These are phyloP conservation scores for Hormiphora californensis DNA, from an alignment of 37 sponge, comb jelly and placozoan genomes.

Conservation along the genomic window DNA sequence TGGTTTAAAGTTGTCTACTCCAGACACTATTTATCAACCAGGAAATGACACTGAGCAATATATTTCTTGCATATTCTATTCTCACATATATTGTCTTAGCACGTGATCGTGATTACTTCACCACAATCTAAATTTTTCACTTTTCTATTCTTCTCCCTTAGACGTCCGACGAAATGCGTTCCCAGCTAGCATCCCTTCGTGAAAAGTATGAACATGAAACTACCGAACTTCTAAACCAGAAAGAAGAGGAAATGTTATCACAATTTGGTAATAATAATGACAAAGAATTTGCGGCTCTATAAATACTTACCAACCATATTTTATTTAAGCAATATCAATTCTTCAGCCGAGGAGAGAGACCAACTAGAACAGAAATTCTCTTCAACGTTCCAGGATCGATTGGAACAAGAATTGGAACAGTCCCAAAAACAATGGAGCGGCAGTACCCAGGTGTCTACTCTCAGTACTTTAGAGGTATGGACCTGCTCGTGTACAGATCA, in stretches of 20 bases:
- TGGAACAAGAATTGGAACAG: slow-evolving; percentile 8
- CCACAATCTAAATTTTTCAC: no score
- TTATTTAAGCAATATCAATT: no score
- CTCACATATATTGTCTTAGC: no score
- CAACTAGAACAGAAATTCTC: neutral
- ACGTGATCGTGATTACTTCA: no score
- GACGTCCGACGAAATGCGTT: slow-evolving; percentile 44
- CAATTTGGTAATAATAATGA: neutral
- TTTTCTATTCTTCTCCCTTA: no score
- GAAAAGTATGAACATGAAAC: neutral
- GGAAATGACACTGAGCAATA: no score
- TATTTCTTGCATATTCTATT: no score
- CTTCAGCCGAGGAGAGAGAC: slow-evolving; percentile 9
- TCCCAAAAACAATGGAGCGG: slow-evolving; percentile 53
- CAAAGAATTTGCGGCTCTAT: neutral
- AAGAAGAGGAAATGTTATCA: slow-evolving; percentile 38
- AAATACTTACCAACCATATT: no score
- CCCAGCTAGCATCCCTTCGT: neutral
- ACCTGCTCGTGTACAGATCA: no score
- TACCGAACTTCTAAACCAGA: neutral
- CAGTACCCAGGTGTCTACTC: slow-evolving; percentile 7
- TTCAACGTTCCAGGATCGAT: neutral
- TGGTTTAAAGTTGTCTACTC: no score
- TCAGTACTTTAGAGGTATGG: slow-evolving; percentile 12
- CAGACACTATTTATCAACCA: no score